Evolutionary conservation across 2,888 invertebrate species (phyloP), one percentile per base, ranked within the genome.

Genomic region (Phorcus lineatus): DNA sequence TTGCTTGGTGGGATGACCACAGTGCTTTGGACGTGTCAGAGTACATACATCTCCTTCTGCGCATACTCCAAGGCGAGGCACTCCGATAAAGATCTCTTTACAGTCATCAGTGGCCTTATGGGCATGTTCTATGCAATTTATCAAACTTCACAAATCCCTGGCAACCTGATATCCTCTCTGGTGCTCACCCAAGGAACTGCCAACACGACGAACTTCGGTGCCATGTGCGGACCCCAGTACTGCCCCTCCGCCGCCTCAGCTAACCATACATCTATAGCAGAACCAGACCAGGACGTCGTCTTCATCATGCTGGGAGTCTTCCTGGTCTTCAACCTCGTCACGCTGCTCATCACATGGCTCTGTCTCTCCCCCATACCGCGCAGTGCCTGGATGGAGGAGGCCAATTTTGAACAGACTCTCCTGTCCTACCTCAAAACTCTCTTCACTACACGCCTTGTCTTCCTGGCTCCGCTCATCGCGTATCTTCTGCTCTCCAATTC

Each of bases 401-500:
- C 80, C 13, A 81, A 79, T 11, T 77, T 86, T 1, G 47, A 82
- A 22, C 74, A 83, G 24, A 86, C 88, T 9, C 52, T 86, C 2
- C 79, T 81, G 0, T 83, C 88, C 0, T 90, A 88, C 80, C 85
- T 88, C 57, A 82, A 74, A 13, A 85, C 84, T 9, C 80, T 89
- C 16, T 40, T 79, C 40, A 86, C 88, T 28, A 75, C 85, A 0
- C 84, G 89, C 22, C 85, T 92, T 74, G 81, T 88, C 7, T 82
- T 91, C 62, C 86, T 92, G 24, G 86, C 90, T 2, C 92, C 92
- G 1, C 83, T 92, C 24, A 89, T 91, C 6, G 82, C 90, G 81
- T 90, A 89, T 78, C 88, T 89, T 79, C 90, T 91, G 2, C 87
- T 91, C 84, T 88, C 91, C 79, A 91, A 91, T 57, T 91, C 89